These are phyloP conservation scores for Lasioglossum lativentre DNA, from an alignment of 2,888 invertebrate species.

Conservation along the genomic window DNA sequence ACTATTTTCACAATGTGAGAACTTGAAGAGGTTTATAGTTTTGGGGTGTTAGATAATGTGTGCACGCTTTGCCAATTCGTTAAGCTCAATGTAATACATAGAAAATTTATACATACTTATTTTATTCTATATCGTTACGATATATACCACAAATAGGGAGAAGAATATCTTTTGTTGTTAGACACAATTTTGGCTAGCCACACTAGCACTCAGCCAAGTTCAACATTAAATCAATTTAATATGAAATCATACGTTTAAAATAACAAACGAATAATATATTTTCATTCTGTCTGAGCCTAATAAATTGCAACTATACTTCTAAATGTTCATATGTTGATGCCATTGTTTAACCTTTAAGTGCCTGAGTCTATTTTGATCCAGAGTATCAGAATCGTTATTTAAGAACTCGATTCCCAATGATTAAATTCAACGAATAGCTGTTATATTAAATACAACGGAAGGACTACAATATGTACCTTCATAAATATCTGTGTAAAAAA, in stretches of 20 bases:
- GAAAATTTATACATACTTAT: not conserved
- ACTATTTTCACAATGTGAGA: not conserved
- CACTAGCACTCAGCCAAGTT: not conserved
- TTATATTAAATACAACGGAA: not conserved
- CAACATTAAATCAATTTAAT: not conserved
- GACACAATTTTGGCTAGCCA: not conserved
- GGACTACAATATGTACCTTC: not conserved
- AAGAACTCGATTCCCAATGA: no score
- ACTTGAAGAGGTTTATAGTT: conserved; percentile 7
- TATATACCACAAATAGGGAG: conserved; percentile 5
- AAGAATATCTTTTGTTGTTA: conserved; percentile 28
- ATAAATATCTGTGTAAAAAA: not conserved
- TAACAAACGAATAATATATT: not conserved
- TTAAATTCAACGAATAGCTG: no score
- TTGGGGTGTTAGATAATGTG: conserved; percentile 19
- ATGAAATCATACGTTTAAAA: not conserved
- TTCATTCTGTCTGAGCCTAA: not conserved
- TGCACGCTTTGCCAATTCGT: conserved; percentile 37
- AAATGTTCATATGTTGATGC: not conserved
- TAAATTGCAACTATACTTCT: not conserved
- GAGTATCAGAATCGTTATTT: not conserved
- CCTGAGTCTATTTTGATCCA: not conserved
- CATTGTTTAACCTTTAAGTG: not conserved
- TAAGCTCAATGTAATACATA: not conserved
- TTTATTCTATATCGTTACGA: not conserved